Evolutionary conservation across 2,797 vertebrate species (phyloP), one percentile per base, ranked within the genome.

Genomic region (Pseudochirops cupreus): DNA sequence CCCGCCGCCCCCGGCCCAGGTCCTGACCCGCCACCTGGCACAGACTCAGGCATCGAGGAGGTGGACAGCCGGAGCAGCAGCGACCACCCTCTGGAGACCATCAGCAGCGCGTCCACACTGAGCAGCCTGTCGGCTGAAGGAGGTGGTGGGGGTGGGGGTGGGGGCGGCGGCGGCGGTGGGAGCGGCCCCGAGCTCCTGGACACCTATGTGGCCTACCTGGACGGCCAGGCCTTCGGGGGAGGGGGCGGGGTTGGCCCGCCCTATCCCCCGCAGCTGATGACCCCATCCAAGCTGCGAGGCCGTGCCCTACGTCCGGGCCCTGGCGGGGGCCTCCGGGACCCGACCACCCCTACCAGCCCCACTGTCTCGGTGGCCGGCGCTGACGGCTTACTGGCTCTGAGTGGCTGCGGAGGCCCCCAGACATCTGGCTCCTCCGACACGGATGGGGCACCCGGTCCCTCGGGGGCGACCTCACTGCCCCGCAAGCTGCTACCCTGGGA

Each of bases 11-110:
- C 98, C 0, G 97, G 95, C 9, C 96, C 97, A 0, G 97, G 98
- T 14, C 98, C 98, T 0, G 98, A 98, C 13, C 96, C 98, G 0
- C 98, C 98, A 0, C 97, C 98, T 0, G 98, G 98, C 89, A 98
- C 98, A 0, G 99, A 99, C 95, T 99, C 99, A 50, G 99, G 99
- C 6, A 99, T 99, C 28, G 99, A 99, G 96, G 99, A 99, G 95
- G 98, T 99, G 93, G 99, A 99, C 98, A 99, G 99, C 95, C 99
- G 99, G 50, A 99, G 99, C 98, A 99, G 99, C 98, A 99, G 99
- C 1, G 99, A 99, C 97, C 98, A 99, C 99, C 99, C 99, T 90
- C 98, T 99, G 98, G 99, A 99, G 95, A 98, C 98, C 94, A 98
- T 98, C 98, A 99, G 98, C 97, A 99, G 99, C 93, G 98, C 99